Evolutionary conservation across 2,113 vertebrate species (phyloP), one percentile per base, ranked within the genome.

Genomic region (Zingel zingel): DNA sequence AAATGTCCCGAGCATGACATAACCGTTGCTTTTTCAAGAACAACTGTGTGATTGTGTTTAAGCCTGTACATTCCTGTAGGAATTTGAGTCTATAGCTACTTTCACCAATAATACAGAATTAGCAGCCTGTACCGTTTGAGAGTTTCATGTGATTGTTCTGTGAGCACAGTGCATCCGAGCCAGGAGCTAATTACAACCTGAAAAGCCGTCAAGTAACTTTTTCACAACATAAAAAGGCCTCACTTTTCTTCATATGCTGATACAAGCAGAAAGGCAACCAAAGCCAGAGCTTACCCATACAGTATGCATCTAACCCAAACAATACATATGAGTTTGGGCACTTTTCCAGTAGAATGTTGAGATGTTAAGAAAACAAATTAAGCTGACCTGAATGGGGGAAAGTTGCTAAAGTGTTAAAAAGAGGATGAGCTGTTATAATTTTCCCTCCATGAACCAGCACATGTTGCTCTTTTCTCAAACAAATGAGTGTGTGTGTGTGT

Each of bases 31-130:
- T 85, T 58, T 77, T 48, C 12, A 54, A 62, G 64, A 92, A 92
- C 82, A 92, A 92, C 2, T 67, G 84, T 58, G 25, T 4, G 12
- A 85, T 88, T 87, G 86, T 91, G 43, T 64, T 56, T 19, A 77
- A 85, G 84, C 83, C 47, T 25, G 39, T 43, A 43, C 39, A 43
- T 43, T 43, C 39, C 83, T 64, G 78, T 36, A 82, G 90, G 91
- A 94, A 88, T 92, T 54, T 83, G 58, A 84, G 65, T 74, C 59
- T 43, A 54, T 77, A 50, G 82, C 63, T 36, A n/a, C 59, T 77
- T 80, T 79, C 51, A 66, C 19, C 15, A 45, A 27, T 61, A 78
- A 83, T 74, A 23, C 57, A 79, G 72, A 78, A 80, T 66, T 18
- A 79, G 36, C 51, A 27, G 43, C 19, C 58, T 71, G 78, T 58